These are phyloP conservation scores for Cochlearius cochlearius DNA, from an alignment of 2,113 vertebrate genomes.

Conservation along the genomic window DNA sequence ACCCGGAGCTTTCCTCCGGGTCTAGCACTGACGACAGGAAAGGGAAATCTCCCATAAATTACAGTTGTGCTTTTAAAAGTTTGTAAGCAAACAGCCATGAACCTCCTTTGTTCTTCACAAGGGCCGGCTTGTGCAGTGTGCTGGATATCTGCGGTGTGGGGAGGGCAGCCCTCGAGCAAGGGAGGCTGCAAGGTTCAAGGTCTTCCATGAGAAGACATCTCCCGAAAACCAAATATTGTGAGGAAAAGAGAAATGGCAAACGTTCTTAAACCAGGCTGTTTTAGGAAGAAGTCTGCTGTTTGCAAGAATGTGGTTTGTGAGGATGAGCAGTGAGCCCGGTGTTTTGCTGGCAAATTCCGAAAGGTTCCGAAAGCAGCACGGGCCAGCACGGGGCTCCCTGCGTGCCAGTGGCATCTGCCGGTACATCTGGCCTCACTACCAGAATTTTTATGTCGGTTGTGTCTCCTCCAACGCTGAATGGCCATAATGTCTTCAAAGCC, in stretches of 20 bases:
- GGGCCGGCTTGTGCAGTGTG: not conserved
- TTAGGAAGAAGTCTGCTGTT: not conserved
- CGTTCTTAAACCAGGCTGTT: not conserved
- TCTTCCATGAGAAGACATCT: not conserved
- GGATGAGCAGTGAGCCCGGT: not conserved
- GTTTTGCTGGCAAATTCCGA: not conserved
- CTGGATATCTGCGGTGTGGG: not conserved
- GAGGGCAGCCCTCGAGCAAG: not conserved
- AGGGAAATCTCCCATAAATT: not conserved
- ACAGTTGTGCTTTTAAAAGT: not conserved
- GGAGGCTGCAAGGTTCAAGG: fast-evolving
- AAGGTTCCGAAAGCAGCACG: not conserved
- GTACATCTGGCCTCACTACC: fast-evolving
- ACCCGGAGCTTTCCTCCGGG: not conserved
- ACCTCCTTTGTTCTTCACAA: not conserved
- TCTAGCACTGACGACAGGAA: not conserved
- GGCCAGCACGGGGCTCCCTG: fast-evolving
- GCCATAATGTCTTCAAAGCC: not conserved
- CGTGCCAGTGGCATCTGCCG: fast-evolving
- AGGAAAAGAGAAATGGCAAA: not conserved
- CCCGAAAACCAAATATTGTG: not conserved
- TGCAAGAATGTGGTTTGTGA: not conserved
- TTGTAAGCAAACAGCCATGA: not conserved
- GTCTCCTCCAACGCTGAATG: not conserved
- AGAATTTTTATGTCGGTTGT: fast-evolving